Percentiles rank a stretch among this genome's conserved stretches.
These are phyloP conservation scores for Polypterus senegalus DNA, from an alignment of 2,113 vertebrate species.

Conservation along the genomic window DNA sequence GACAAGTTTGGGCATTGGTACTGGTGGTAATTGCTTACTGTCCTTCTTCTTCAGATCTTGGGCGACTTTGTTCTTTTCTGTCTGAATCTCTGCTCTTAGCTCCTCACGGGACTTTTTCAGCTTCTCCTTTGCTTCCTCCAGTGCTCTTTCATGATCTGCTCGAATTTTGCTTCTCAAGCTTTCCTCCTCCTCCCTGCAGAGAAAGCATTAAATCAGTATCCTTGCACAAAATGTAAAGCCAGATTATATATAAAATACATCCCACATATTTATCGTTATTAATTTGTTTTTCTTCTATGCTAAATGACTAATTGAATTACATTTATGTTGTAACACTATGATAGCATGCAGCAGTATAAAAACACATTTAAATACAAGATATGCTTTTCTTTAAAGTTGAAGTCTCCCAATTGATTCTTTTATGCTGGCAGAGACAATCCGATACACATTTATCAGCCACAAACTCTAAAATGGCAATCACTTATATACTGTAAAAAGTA, in stretches of 20 bases:
- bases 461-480: too few species aligned
- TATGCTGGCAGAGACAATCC: too few species aligned
- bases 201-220: conserved; percentile 4
- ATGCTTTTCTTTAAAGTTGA: too few species aligned
- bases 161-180: conserved; percentile 91
- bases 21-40: conserved; percentile 67
- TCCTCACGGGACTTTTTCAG: conserved; percentile 85
- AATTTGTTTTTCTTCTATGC: too few species aligned
- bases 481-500: too few species aligned
- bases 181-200: conserved; percentile 84
- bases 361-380: too few species aligned
- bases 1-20: conserved; percentile 81
- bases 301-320: too few species aligned
- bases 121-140: conserved; percentile 97
- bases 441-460: too few species aligned
- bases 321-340: too few species aligned
- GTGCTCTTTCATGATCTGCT: conserved; percentile 87
- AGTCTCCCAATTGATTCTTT: too few species aligned
- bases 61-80: conserved; percentile 79
- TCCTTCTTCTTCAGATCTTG: conserved; percentile 78
- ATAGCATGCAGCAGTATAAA: too few species aligned
- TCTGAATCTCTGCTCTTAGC: conserved; percentile 89
- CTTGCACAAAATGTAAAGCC: conserved; percentile 20
- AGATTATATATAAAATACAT: not conserved
- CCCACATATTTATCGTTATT: too few species aligned